Base-by-base conservation (phyloP, 2,797 vertebrate species). In the Clamator glandarius region DNA sequence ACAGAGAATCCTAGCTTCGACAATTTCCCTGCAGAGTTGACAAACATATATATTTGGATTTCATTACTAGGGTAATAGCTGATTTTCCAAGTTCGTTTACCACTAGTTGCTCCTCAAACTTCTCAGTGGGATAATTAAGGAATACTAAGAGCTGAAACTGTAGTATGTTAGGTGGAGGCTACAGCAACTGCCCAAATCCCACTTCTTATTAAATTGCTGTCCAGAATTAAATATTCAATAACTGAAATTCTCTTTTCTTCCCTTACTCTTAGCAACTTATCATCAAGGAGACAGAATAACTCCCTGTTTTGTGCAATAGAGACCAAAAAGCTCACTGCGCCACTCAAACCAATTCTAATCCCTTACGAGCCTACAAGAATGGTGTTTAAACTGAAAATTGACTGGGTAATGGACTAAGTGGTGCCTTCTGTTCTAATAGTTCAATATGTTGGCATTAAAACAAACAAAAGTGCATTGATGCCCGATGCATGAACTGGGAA, bases 11-110 rank as follows among this genome's bases (percentile, higher is more conserved):
- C 94, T 70, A 96, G 96, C 95, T 97, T 97, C 84, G 67, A 96
- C 93, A 96, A 97, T 97, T 97, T 97, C 97, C 97, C 97, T 87
- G 94, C 93, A 97, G 98, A 97, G 97, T 96, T 97, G 97, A 98
- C 97, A 97, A 97, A 98, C 98, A 98, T 98, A 98, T 98, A 98
- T 98, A 98, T 98, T 98, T 98, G 97, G 98, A 98, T 98, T 98
- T 97, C 97, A 97, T 98, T 98, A 98, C 97, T 97, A 96, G 97
- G 82, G 97, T 98, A 98, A 98, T 97, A 97, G 97, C 96, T 97
- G 97, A 98, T 98, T 98, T 98, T 97, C 98, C 97, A 98, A 98
- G 96, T 98, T 98, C 98, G 98, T 98, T 98, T 98, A 97, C 97
- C 96, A 98, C 98, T 97, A 98, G 98, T 98, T 98, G 97, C 97